These are phyloP conservation scores for Coecobrya sp. DNA, from an alignment of 2,888 invertebrate species.

Conservation along the genomic window DNA sequence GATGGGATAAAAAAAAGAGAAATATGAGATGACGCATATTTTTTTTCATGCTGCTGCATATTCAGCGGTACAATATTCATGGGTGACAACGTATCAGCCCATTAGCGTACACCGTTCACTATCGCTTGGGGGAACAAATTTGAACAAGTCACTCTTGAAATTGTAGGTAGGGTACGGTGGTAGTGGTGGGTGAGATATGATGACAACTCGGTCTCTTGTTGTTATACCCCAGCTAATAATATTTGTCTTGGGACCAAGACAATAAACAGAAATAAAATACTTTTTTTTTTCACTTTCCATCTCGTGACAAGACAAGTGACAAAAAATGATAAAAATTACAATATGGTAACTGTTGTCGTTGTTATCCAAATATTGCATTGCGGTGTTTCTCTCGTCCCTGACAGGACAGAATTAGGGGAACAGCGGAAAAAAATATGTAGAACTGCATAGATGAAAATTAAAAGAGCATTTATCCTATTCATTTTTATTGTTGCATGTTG, in stretches of 20 bases:
- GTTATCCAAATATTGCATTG: not conserved
- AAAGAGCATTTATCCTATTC: not conserved
- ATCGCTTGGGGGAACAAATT: not conserved
- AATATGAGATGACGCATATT: not conserved
- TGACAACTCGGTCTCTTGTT: slow-evolving; percentile 5
- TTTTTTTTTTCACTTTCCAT: slow-evolving; percentile 34
- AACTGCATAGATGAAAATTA: not conserved
- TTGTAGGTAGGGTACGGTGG: not conserved
- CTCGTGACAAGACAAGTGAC: slow-evolving; percentile 33
- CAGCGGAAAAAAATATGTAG: not conserved
- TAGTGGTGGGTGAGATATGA: slow-evolving; percentile 9
- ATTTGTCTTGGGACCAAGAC: slow-evolving; percentile 1
- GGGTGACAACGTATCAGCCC: slow-evolving; percentile 75
- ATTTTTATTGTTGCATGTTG: slow-evolving; percentile 2
- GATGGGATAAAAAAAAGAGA: not conserved
- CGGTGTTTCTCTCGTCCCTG: not conserved
- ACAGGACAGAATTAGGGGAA: not conserved
- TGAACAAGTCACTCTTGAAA: not conserved
- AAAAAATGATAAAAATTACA: not conserved
- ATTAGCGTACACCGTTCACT: slow-evolving; percentile 56
- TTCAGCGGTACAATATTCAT: not conserved
- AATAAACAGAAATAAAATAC: not conserved
- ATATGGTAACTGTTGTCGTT: not conserved
- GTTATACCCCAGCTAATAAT: not conserved
- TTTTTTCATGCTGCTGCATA: not conserved